Evolutionary conservation across 2,113 vertebrate species (phyloP).

Genomic region (Corapipo altera): DNA sequence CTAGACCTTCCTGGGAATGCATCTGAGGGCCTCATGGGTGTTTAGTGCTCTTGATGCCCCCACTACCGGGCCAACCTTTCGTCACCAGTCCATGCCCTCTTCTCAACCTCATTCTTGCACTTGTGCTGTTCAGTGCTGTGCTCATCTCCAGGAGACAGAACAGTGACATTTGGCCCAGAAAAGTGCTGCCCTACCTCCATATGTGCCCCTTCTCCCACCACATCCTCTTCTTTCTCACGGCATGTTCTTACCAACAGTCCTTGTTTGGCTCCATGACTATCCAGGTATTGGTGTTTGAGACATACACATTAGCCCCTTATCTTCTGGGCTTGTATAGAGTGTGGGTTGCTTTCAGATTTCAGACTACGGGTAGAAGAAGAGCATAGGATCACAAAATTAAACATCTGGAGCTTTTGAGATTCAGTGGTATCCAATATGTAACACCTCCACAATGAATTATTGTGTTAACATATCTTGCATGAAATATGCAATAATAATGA

Average conservation of each 20-base stretch:
- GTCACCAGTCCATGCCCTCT: not conserved
- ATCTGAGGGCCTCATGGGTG: not conserved
- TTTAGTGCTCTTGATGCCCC: not conserved
- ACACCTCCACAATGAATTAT: not conserved
- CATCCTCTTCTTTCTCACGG: not conserved
- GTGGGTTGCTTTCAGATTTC: not conserved
- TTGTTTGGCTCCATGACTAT: not conserved
- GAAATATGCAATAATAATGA: not conserved
- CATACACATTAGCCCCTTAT: not conserved
- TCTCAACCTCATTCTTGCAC: not conserved
- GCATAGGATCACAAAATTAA: not conserved
- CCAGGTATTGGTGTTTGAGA: not conserved
- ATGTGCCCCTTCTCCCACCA: not conserved
- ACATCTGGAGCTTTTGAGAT: not conserved
- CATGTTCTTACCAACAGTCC: not conserved
- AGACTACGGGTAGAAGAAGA: not conserved
- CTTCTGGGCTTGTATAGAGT: not conserved
- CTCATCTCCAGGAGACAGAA: not conserved
- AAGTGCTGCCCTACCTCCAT: not conserved
- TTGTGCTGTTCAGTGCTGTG: not conserved
- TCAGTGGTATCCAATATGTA: not conserved
- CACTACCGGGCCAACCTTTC: too few species aligned
- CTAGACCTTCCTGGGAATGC: not conserved
- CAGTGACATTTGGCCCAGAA: not conserved
- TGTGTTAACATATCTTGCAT: not conserved